These are phyloP conservation scores for Masticophis lateralis DNA, from an alignment of 2,797 vertebrate species.

Conservation along the genomic window DNA sequence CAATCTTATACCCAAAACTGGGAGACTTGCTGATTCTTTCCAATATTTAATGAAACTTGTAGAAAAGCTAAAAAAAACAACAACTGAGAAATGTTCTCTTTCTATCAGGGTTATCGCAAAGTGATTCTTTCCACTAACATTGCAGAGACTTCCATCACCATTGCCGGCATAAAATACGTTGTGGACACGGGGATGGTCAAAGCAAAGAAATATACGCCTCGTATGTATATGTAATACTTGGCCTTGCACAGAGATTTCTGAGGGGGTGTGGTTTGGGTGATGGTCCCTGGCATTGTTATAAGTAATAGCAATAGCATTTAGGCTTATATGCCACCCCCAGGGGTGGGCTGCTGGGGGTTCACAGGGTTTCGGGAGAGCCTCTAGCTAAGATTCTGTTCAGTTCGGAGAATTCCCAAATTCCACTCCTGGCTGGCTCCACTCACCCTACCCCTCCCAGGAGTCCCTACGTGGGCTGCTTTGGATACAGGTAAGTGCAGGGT, in stretches of 20 bases:
- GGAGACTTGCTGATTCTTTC: background rate
- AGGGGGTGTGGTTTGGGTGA: background rate
- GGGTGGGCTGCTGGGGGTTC: no score
- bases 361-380: no score
- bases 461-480: no score
- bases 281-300: background rate
- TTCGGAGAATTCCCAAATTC: no score
- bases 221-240: slow-evolving; percentile 60
- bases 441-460: no score
- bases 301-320: no score
- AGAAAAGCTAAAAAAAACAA: background rate
- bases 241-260: background rate
- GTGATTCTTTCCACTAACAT: slow-evolving; percentile 98
- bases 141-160: slow-evolving; percentile 95
- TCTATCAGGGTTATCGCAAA: slow-evolving; percentile 86
- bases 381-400: no score
- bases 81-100: slow-evolving; percentile 9
- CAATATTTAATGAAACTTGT: background rate
- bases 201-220: slow-evolving; percentile 93
- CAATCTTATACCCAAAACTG: background rate
- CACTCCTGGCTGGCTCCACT: no score
- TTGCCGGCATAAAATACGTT: slow-evolving; percentile 92
- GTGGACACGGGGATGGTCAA: slow-evolving; percentile 98
- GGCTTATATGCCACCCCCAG: no score
- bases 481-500: no score